Conservation (phyloP, 2,888 invertebrate species). For the Nymphalis c-album region DNA sequence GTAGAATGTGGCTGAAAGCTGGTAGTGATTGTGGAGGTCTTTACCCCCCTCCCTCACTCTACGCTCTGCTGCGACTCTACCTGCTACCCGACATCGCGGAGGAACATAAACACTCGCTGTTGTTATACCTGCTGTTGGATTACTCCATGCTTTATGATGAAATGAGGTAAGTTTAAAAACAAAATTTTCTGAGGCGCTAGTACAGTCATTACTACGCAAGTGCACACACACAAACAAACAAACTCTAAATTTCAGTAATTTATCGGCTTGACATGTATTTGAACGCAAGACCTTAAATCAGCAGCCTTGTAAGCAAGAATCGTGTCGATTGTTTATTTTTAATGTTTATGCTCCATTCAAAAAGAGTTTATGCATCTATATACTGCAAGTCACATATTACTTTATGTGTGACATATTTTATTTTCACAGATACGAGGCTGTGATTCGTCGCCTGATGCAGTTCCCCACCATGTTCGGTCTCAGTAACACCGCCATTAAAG, state of each 20-base stretch:
- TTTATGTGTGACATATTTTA: background rate
- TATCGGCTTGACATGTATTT: no score
- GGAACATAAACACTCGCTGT: constrained; percentile 88
- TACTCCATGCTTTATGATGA: constrained; percentile 86
- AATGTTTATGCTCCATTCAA: no score
- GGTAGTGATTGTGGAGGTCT: constrained; percentile 82
- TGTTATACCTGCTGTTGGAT: constrained; percentile 91
- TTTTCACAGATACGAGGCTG: constrained; percentile 75
- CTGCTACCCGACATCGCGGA: constrained; percentile 85
- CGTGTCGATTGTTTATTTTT: no score
- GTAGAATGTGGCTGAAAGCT: constrained; percentile 85
- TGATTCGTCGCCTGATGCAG: constrained; percentile 87
- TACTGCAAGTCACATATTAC: no score
- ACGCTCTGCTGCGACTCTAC: constrained; percentile 88
- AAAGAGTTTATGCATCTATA: no score
- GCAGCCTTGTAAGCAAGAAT: no score
- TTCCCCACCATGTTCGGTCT: constrained; percentile 91
- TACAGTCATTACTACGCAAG: no score
- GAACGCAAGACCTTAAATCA: no score
- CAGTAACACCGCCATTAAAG: constrained; percentile 87
- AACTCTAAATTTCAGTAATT: no score
- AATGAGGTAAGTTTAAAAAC: constrained; percentile 62
- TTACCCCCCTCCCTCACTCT: constrained; percentile 93
- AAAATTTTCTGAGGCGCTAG: no score
- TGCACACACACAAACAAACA: no score